Evolutionary conservation across 1,140 invertebrate species (phyloP).

Genomic region (Nautilus pompilius): DNA sequence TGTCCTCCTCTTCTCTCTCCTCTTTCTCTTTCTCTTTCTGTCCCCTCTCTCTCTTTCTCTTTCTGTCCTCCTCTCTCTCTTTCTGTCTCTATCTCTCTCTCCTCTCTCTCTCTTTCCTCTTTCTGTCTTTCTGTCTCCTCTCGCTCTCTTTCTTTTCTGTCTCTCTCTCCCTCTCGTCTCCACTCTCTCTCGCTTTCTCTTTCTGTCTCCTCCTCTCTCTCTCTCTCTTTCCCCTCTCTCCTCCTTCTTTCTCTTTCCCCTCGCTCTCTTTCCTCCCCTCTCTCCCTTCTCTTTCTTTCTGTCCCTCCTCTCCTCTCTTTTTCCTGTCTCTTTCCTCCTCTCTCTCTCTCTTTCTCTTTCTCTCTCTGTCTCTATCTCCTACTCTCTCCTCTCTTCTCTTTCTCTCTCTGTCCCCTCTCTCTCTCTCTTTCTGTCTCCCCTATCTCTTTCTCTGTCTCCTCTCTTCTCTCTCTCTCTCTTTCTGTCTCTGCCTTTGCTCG

Average conservation of each 20-base stretch:
- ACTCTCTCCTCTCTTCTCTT: background rate
- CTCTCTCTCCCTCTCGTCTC: background rate
- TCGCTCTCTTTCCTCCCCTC: background rate
- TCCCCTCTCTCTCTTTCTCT: background rate
- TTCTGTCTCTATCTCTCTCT: background rate
- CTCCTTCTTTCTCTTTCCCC: background rate
- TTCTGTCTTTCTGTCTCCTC: background rate
- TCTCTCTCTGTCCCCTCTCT: background rate
- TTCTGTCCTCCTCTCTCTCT: background rate
- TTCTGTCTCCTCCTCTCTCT: slow-evolving; percentile 3
- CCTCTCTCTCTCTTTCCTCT: slow-evolving; percentile 1
- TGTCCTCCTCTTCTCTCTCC: background rate
- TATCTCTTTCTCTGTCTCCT: background rate
- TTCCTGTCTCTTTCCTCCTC: background rate
- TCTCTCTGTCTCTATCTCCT: background rate
- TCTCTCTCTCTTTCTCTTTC: background rate
- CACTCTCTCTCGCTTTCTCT: background rate
- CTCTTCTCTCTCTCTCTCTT: background rate
- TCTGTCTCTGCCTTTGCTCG: background rate
- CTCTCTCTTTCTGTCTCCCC: background rate
- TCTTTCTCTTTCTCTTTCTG: too few species aligned
- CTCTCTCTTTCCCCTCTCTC: background rate
- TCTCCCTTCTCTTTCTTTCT: background rate
- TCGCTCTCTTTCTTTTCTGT: background rate
- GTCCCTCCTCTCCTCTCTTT: background rate